A percentile compares a stretch with the other conserved stretches of the same genome.
Conservation (phyloP, 2,888 invertebrate genomes). For the Meliscaeva auricollis region DNA sequence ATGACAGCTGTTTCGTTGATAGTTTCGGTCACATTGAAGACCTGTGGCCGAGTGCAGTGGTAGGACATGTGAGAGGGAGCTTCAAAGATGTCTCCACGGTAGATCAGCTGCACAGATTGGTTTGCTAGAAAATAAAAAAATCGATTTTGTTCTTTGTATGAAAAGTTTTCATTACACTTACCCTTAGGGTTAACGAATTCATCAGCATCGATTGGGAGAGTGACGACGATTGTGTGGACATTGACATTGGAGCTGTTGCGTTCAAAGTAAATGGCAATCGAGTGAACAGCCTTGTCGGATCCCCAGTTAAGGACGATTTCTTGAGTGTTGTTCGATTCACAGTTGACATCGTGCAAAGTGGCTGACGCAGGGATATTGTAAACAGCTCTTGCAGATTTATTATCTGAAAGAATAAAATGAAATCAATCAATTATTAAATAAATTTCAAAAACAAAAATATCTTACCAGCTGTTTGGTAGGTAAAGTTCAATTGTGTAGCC, state of each 20-base stretch:
- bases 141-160: not conserved
- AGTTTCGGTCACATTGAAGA: conserved; percentile 85
- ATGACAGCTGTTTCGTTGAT: conserved; percentile 76
- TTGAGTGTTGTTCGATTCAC: conserved; percentile 82
- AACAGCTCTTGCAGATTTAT: conserved; percentile 80
- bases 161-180: conserved; percentile 61
- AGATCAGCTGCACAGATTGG: conserved; percentile 84
- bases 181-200: conserved; percentile 83
- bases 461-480: conserved; percentile 81
- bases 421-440: not conserved
- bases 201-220: conserved; percentile 79
- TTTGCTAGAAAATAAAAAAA: conserved; percentile 79
- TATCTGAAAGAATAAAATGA: conserved; percentile 73
- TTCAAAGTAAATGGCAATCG: conserved; percentile 84
- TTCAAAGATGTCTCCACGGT: conserved; percentile 85
- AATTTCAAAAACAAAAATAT: not conserved
- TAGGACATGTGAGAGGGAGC: conserved; percentile 89
- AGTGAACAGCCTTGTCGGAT: conserved; percentile 74
- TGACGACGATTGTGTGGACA: conserved; percentile 79
- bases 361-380: conserved; percentile 85
- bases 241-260: conserved; percentile 82
- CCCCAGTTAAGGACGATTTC: conserved; percentile 84
- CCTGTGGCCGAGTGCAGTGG: conserved; percentile 87
- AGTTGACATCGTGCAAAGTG: conserved; percentile 82
- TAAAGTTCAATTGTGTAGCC: conserved; percentile 88